phyloP scores from a whole-genome alignment of 2,113 vertebrate species.

The Pterophyllum scalare region DNA sequence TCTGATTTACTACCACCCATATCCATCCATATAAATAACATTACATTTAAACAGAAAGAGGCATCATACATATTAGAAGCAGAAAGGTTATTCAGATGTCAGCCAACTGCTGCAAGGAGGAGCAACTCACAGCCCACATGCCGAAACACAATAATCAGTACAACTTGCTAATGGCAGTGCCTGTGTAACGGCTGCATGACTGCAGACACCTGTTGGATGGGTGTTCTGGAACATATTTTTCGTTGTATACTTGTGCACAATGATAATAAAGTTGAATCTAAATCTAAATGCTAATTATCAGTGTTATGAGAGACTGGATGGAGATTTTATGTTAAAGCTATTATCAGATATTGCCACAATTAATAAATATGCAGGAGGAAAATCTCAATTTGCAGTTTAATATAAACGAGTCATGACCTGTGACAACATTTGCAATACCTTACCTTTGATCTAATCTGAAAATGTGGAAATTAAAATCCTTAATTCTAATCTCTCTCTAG shows the following conservation, averaged over 20 bases:
- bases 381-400: slow-evolving; percentile 27
- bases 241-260: too few relatives aligned
- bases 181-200: too few relatives aligned
- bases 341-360: slow-evolving; percentile 38
- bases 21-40: too few relatives aligned
- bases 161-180: too few relatives aligned
- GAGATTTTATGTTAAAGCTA: not conserved
- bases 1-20: not conserved
- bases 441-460: slow-evolving; percentile 19
- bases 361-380: not conserved
- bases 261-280: too few relatives aligned
- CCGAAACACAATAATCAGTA: not conserved
- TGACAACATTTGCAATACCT: slow-evolving; percentile 45
- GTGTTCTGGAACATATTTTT: too few relatives aligned
- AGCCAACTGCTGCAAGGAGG: not conserved
- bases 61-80: not conserved
- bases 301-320: not conserved
- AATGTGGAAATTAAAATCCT: slow-evolving; percentile 40
- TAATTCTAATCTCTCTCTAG: slow-evolving; percentile 17
- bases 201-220: too few relatives aligned
- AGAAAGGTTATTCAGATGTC: not conserved
- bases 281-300: not conserved
- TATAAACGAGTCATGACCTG: slow-evolving; percentile 35
- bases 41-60: not conserved
- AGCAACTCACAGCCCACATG: not conserved